Percentiles rank a stretch among this genome's conserved stretches.
These are phyloP conservation scores for Platichthys flesus DNA, from an alignment of 2,113 vertebrate genomes.

Conservation along the genomic window DNA sequence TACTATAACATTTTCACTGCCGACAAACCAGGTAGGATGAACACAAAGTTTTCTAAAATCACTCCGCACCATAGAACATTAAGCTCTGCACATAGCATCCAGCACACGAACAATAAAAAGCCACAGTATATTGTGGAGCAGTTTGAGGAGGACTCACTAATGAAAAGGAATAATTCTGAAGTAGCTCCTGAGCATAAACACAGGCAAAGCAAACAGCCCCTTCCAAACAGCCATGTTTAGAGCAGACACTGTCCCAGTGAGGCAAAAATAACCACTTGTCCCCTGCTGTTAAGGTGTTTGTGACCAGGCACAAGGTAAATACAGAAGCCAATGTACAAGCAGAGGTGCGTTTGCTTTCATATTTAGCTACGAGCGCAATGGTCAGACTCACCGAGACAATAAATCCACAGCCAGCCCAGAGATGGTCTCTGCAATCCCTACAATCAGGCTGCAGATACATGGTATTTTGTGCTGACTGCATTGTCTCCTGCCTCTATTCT, in stretches of 20 bases:
- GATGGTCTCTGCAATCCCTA: slow-evolving; percentile 80
- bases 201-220: neutral
- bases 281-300: slow-evolving; percentile 34
- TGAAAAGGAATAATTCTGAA: neutral
- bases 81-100: neutral
- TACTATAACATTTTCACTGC: neutral
- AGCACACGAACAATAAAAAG: neutral
- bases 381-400: slow-evolving; percentile 81
- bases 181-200: neutral
- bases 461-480: slow-evolving; percentile 81
- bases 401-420: slow-evolving; percentile 78
- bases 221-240: neutral
- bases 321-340: slow-evolving; percentile 43
- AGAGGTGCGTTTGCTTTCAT: slow-evolving; percentile 31
- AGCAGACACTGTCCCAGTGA: neutral
- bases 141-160: neutral
- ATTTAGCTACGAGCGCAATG: slow-evolving; percentile 51
- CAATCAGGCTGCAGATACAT: slow-evolving; percentile 82
- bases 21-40: neutral
- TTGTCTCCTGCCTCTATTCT: slow-evolving; percentile 83
- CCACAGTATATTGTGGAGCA: neutral
- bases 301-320: slow-evolving; percentile 29
- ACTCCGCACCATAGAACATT: neutral
- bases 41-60: neutral
- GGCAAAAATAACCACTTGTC: slow-evolving; percentile 22